Evolutionary conservation across 1,140 invertebrate species (phyloP).

Genomic region (Ceratoteleas bidentatus): DNA sequence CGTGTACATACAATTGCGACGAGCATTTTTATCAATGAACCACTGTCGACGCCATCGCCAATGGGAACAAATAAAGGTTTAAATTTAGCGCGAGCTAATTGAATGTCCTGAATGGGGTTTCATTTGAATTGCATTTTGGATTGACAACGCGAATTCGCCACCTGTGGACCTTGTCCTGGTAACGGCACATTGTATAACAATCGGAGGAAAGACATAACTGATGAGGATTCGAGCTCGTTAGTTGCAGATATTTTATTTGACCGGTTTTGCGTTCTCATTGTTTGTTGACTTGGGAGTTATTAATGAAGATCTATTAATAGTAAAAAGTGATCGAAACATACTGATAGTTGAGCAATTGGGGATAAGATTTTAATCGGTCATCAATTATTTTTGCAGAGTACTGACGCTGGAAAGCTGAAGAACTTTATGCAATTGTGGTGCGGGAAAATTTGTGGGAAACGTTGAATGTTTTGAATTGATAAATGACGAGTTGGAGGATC

Average conservation of each 20-base stretch:
- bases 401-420: too few relatives aligned
- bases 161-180: slow-evolving; percentile 29
- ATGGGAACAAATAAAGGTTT: slow-evolving; percentile 16
- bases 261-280: too few relatives aligned
- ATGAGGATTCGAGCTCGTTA: too few relatives aligned
- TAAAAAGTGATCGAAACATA: neutral
- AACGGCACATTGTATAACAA: neutral
- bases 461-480: too few relatives aligned
- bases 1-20: neutral
- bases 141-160: slow-evolving; percentile 15
- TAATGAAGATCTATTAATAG: too few relatives aligned
- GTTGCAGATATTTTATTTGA: too few relatives aligned
- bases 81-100: slow-evolving; percentile 10
- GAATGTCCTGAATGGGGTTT: neutral
- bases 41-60: neutral
- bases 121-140: slow-evolving; percentile 26
- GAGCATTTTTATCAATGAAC: neutral
- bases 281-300: too few relatives aligned
- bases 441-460: too few relatives aligned
- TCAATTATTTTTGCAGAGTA: too few relatives aligned
- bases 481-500: too few relatives aligned
- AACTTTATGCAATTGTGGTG: too few relatives aligned
- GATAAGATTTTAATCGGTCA: too few relatives aligned
- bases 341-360: neutral
- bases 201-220: neutral